phyloP scores from a whole-genome alignment of 1,140 invertebrate genomes.

The Dendrolimus kikuchii region DNA sequence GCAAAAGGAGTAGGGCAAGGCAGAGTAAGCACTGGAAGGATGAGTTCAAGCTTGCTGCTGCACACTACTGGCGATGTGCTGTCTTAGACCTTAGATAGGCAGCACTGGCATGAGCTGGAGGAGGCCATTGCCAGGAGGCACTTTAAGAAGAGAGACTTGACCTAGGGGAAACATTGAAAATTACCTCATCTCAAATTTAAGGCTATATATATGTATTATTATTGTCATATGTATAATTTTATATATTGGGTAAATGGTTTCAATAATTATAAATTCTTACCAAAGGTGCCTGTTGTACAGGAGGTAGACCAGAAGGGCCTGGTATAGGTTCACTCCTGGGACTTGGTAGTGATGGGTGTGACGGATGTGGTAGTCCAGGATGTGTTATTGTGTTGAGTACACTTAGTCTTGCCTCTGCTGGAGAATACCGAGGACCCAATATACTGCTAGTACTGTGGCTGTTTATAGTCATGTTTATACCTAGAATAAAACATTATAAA shows the following conservation, averaged over 20 bases:
- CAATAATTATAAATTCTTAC: constrained; percentile 72
- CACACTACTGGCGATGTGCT: too few relatives aligned
- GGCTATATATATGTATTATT: too few relatives aligned
- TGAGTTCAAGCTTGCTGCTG: too few relatives aligned
- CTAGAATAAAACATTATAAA: constrained; percentile 38
- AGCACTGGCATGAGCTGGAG: too few relatives aligned
- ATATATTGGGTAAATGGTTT: constrained; percentile 11
- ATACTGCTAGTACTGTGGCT: constrained; percentile 54
- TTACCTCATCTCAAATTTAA: too few relatives aligned
- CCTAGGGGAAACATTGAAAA: too few relatives aligned
- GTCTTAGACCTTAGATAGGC: too few relatives aligned
- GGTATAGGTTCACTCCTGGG: constrained; percentile 81
- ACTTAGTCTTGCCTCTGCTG: constrained; percentile 62
- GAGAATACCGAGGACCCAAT: constrained; percentile 51
- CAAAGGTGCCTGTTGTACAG: constrained; percentile 89
- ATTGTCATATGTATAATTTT: too few relatives aligned
- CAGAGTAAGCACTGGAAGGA: too few relatives aligned
- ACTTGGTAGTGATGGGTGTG: constrained; percentile 67
- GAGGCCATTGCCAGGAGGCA: too few relatives aligned
- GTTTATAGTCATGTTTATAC: constrained; percentile 70
- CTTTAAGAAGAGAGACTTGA: too few relatives aligned
- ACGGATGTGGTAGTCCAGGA: constrained; percentile 58
- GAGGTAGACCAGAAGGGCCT: constrained; percentile 83
- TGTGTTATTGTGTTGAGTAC: constrained; percentile 51
- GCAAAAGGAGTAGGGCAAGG: too few relatives aligned